Conservation (phyloP, 2,113 vertebrate species). For the Pachypanchax playfairii region DNA sequence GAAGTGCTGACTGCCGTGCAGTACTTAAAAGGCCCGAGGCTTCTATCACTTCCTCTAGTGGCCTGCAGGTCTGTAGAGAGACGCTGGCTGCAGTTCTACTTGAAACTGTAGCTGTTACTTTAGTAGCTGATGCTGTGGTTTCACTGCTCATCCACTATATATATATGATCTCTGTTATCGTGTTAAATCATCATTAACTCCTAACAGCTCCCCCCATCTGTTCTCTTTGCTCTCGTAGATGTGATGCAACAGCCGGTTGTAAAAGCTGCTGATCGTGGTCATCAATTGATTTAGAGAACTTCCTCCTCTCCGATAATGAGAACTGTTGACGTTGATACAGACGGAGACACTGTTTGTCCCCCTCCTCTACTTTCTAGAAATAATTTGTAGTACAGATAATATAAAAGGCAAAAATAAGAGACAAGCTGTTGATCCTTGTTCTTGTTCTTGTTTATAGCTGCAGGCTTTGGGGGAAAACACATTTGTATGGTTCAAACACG, state of each 20-base stretch:
- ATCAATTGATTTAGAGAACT: conserved; percentile 62
- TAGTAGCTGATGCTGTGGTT: conserved; percentile 38
- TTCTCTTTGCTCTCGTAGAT: conserved; percentile 26
- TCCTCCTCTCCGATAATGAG: conserved; percentile 60
- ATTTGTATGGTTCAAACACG: background rate
- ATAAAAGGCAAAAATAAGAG: background rate
- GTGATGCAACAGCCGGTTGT: conserved; percentile 31
- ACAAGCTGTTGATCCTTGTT: conserved; percentile 17
- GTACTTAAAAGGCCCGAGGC: conserved; percentile 72
- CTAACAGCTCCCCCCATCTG: conserved; percentile 33
- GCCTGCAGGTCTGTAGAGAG: conserved; percentile 58
- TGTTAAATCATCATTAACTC: conserved; percentile 48
- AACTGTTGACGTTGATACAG: conserved; percentile 50
- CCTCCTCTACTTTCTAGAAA: conserved; percentile 5
- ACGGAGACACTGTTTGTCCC: conserved; percentile 17
- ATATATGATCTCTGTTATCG: conserved; percentile 34
- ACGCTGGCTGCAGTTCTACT: conserved; percentile 56
- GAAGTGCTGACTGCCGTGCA: conserved; percentile 73
- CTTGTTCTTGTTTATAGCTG: conserved; percentile 25
- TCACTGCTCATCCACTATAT: conserved; percentile 22
- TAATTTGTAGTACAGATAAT: conserved; percentile 23
- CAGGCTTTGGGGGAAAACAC: conserved; percentile 4
- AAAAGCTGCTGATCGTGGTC: conserved; percentile 51
- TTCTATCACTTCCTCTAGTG: conserved; percentile 64
- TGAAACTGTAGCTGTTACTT: conserved; percentile 51